Conservation (phyloP, 2,888 invertebrate species). For the Drymonia ruficornis region DNA sequence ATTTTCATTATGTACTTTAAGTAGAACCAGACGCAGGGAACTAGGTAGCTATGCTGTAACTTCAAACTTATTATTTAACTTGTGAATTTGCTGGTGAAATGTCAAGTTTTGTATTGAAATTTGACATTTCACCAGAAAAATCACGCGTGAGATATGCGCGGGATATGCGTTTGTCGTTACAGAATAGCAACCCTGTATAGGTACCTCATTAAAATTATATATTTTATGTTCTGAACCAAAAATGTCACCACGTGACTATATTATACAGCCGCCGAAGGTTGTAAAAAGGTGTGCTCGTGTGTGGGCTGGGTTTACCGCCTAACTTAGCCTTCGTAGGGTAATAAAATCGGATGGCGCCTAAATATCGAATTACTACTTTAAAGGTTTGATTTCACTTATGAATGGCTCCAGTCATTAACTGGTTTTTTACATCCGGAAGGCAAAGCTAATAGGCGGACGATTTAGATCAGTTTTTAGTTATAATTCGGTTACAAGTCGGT, state of each 20-base stretch:
- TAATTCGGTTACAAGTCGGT: not conserved
- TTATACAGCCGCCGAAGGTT: constrained; percentile 1
- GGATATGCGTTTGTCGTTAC: too few species aligned
- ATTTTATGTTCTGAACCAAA: constrained; percentile 5
- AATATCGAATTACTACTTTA: constrained; percentile 20
- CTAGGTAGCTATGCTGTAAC: too few species aligned
- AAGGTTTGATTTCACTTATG: constrained; percentile 22
- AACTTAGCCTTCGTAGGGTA: constrained; percentile 4
- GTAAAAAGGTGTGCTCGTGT: constrained; percentile 2
- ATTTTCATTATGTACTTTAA: too few species aligned
- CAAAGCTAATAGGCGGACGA: not conserved
- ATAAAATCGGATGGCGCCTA: constrained; percentile 8
- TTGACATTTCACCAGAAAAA: too few species aligned
- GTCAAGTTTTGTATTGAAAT: too few species aligned
- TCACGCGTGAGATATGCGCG: too few species aligned
- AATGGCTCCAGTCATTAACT: constrained; percentile 20
- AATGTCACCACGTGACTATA: constrained; percentile 5
- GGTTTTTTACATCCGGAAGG: constrained; percentile 31
- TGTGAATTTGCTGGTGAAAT: too few species aligned
- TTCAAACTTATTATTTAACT: too few species aligned
- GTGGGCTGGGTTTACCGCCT: constrained; percentile 5
- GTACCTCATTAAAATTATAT: not conserved
- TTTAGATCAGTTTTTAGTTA: not conserved
- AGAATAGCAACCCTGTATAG: too few species aligned
- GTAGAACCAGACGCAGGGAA: too few species aligned